Conservation (phyloP, 1,140 invertebrate species). For the Aphaenogaster ashmeadi region DNA sequence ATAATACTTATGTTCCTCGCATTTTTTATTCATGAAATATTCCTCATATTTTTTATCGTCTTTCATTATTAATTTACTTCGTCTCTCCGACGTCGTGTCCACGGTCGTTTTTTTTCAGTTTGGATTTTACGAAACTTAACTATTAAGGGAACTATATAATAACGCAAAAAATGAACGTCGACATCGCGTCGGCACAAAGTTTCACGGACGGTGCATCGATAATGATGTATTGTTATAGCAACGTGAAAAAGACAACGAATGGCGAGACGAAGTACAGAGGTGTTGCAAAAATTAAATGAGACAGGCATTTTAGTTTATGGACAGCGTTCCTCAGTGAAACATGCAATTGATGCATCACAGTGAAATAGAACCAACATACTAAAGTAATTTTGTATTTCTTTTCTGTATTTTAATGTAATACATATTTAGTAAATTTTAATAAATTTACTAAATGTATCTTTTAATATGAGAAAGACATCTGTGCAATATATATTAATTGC, state of each 20-base stretch:
- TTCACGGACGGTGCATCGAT: slow-evolving; percentile 5
- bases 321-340: background rate
- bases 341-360: background rate
- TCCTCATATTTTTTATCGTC: background rate
- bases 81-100: background rate
- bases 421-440: background rate
- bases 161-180: slow-evolving; percentile 6
- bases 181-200: background rate
- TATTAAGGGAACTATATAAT: background rate
- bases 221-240: slow-evolving; percentile 43
- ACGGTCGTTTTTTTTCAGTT: background rate
- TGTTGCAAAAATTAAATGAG: background rate
- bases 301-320: background rate
- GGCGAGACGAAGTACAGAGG: background rate
- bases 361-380: background rate
- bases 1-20: background rate
- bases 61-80: slow-evolving; percentile 28
- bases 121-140: slow-evolving; percentile 7
- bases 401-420: background rate
- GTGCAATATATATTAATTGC: too few species aligned
- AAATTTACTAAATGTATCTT: background rate
- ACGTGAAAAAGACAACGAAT: slow-evolving; percentile 38
- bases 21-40: background rate
- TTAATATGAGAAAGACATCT: too few species aligned
- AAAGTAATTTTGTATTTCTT: background rate